Evolutionary conservation across 2,888 invertebrate species (phyloP).

Genomic region (Ophioninae sp.): DNA sequence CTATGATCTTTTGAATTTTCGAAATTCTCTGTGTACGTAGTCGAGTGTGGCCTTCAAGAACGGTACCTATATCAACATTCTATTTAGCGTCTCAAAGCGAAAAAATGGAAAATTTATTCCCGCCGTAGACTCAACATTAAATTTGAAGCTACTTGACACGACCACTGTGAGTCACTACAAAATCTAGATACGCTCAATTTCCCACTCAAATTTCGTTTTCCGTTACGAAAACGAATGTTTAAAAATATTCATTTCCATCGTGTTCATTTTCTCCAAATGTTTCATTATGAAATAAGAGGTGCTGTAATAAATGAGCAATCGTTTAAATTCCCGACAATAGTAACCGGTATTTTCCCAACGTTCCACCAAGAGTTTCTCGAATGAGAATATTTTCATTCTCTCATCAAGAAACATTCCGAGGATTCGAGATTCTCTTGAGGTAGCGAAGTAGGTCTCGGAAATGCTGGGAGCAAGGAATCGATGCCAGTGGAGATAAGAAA

Average conservation of each 20-base stretch:
- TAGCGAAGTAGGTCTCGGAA: slow-evolving; percentile 57
- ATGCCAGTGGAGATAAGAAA: slow-evolving; percentile 74
- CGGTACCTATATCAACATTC: too few species aligned
- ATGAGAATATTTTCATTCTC: slow-evolving; percentile 47
- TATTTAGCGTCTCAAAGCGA: too few species aligned
- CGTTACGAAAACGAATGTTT: neutral
- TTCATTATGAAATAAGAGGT: neutral
- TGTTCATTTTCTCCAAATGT: neutral
- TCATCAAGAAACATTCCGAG: slow-evolving; percentile 72
- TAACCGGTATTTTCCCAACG: neutral
- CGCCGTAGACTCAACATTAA: too few species aligned
- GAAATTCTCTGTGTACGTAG: too few species aligned
- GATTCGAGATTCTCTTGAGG: slow-evolving; percentile 63
- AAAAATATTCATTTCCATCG: neutral
- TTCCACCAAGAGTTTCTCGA: neutral
- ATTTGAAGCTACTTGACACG: too few species aligned
- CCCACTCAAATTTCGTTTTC: too few species aligned
- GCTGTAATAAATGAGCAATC: neutral
- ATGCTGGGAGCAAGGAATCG: slow-evolving; percentile 67
- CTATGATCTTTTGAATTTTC: too few species aligned
- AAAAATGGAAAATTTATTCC: too few species aligned
- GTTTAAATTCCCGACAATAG: neutral
- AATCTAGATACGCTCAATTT: too few species aligned
- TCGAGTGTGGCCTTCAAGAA: too few species aligned
- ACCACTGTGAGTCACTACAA: too few species aligned